These are phyloP conservation scores for Aphaenogaster floridana DNA, from an alignment of 1,140 invertebrate species.

Conservation along the genomic window DNA sequence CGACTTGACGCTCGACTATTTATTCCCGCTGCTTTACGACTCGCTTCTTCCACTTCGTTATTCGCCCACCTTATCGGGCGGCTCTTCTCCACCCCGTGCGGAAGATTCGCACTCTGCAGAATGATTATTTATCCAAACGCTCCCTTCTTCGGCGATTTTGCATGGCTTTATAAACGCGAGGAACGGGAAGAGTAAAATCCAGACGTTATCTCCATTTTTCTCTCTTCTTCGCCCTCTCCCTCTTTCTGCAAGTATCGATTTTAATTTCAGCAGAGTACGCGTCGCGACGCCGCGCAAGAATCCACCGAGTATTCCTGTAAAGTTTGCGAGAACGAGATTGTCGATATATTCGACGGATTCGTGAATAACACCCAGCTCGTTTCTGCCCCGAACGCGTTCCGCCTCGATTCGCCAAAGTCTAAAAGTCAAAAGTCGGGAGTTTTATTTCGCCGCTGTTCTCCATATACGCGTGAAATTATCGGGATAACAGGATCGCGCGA, in stretches of 20 bases:
- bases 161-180: slow-evolving; percentile 49
- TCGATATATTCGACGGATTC: slow-evolving; percentile 54
- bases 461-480: slow-evolving; percentile 40
- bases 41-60: slow-evolving; percentile 65
- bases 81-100: slow-evolving; percentile 2
- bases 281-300: slow-evolving; percentile 50
- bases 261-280: slow-evolving; percentile 62
- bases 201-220: slow-evolving; percentile 52
- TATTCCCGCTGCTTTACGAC: slow-evolving; percentile 65
- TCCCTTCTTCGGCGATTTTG: slow-evolving; percentile 61
- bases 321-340: slow-evolving; percentile 56
- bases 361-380: slow-evolving; percentile 26
- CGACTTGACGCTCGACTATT: slow-evolving; percentile 61
- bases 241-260: slow-evolving; percentile 53
- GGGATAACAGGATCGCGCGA: slow-evolving; percentile 9
- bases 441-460: slow-evolving; percentile 20
- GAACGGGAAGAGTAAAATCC: slow-evolving; percentile 42
- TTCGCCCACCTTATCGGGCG: slow-evolving; percentile 61
- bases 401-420: slow-evolving; percentile 2
- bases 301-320: slow-evolving; percentile 54
- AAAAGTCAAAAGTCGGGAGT: neutral
- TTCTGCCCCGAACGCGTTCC: neutral
- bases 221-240: slow-evolving; percentile 1
- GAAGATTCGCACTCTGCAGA: slow-evolving; percentile 57
- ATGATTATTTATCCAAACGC: slow-evolving; percentile 65